phyloP scores from a whole-genome alignment of 35 echinoderm and acorn worm species.

The Stichopus chloronotus region DNA sequence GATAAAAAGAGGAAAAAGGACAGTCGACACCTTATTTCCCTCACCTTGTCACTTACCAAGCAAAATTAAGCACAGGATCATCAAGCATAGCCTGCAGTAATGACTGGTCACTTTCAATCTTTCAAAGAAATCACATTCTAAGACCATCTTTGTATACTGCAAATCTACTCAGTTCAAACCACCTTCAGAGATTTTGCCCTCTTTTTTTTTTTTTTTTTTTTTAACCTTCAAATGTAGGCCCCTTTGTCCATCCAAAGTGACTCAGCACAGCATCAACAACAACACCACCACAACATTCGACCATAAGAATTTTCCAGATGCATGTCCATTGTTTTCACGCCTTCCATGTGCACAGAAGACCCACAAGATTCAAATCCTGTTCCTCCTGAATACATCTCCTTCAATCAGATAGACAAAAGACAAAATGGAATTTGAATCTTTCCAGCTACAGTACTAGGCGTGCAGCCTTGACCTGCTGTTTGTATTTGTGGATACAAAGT shows the following conservation, averaged over 20 bases:
- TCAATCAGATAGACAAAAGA: neutral
- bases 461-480: neutral
- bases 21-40: too few relatives aligned
- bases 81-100: too few relatives aligned
- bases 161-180: too few relatives aligned
- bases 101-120: too few relatives aligned
- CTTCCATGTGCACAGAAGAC: neutral
- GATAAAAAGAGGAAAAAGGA: too few relatives aligned
- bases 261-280: neutral
- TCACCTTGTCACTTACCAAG: too few relatives aligned
- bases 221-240: neutral
- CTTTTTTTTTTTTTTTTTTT: too few relatives aligned
- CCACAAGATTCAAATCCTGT: neutral
- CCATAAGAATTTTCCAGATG: neutral
- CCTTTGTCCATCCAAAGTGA: neutral
- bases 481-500: neutral
- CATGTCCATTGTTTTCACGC: neutral
- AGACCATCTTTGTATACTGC: too few relatives aligned
- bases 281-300: neutral
- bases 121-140: too few relatives aligned
- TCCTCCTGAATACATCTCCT: neutral
- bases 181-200: too few relatives aligned
- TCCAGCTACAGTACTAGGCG: neutral
- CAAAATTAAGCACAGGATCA: too few relatives aligned
- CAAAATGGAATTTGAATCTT: neutral